phyloP scores from a whole-genome alignment of 2,797 vertebrate genomes.

The Sebastes wilsoni region DNA sequence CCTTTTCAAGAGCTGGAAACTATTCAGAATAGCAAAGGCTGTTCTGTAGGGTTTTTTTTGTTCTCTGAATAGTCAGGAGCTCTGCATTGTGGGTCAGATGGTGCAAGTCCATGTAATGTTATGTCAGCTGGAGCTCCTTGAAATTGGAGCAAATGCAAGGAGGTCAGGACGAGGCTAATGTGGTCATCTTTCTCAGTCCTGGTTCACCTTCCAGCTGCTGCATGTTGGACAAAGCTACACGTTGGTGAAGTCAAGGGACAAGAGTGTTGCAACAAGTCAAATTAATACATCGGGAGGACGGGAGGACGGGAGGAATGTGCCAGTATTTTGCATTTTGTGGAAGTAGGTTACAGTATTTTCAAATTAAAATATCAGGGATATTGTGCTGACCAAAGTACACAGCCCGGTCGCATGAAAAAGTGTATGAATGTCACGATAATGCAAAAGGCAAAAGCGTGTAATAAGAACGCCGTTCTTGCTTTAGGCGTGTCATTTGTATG shows the following conservation, averaged over 20 bases:
- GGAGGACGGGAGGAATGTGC: background rate
- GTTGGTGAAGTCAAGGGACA: background rate
- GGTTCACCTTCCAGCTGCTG: slow-evolving; percentile 7
- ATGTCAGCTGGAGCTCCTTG: slow-evolving; percentile 44
- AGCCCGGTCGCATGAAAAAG: background rate
- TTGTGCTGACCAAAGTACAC: too few relatives aligned
- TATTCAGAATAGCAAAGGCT: background rate
- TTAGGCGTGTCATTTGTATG: too few relatives aligned
- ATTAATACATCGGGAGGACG: background rate
- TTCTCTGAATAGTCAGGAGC: slow-evolving; percentile 17
- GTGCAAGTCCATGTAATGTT: slow-evolving; percentile 59
- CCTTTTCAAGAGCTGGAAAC: background rate
- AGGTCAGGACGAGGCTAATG: slow-evolving; percentile 42
- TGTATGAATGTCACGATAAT: too few relatives aligned
- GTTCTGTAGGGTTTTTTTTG: background rate
- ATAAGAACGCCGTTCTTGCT: too few relatives aligned
- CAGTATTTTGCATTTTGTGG: background rate
- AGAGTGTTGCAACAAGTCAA: background rate
- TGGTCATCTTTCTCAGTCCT: slow-evolving; percentile 19
- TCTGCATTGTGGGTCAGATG: slow-evolving; percentile 46
- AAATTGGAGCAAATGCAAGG: slow-evolving; percentile 50
- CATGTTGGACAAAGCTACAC: background rate
- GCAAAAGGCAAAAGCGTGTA: too few relatives aligned
- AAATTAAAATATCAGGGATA: background rate
- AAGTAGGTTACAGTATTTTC: background rate